phyloP scores from a whole-genome alignment of 2,113 vertebrate species.

The Centrocercus urophasianus region DNA sequence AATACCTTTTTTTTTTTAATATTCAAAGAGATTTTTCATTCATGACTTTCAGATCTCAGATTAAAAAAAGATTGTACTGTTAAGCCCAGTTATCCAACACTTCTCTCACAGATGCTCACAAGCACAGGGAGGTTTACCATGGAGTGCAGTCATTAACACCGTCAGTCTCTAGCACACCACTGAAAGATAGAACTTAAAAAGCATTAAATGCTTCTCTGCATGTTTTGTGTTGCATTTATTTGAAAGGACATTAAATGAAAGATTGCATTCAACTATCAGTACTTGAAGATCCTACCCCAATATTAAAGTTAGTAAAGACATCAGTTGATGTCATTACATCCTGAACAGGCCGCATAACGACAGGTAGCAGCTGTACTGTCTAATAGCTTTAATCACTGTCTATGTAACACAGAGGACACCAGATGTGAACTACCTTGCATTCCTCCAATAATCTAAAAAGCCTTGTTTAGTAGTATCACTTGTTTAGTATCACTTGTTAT shows the following conservation, averaged over 20 bases:
- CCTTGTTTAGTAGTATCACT: background rate
- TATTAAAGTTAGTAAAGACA: background rate
- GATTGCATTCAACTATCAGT: background rate
- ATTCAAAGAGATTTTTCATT: background rate
- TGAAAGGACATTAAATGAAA: background rate
- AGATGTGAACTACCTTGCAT: background rate
- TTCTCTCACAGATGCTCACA: background rate
- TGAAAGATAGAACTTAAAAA: background rate
- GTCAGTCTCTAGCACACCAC: background rate
- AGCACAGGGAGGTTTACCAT: background rate
- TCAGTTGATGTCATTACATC: background rate
- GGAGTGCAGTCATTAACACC: background rate
- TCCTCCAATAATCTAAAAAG: background rate
- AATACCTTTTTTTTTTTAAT: background rate
- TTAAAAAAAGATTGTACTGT: background rate
- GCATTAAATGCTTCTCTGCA: background rate
- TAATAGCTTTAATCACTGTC: background rate
- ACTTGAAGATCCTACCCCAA: background rate
- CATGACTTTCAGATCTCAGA: background rate
- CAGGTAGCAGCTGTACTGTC: background rate
- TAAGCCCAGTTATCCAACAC: background rate
- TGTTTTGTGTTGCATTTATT: background rate
- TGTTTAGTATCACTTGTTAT: background rate
- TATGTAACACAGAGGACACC: background rate
- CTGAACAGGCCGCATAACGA: background rate